Evolutionary conservation across 1,140 invertebrate genomes (phyloP), one percentile per base, ranked within the genome.

Genomic region (Conus betulinus): DNA sequence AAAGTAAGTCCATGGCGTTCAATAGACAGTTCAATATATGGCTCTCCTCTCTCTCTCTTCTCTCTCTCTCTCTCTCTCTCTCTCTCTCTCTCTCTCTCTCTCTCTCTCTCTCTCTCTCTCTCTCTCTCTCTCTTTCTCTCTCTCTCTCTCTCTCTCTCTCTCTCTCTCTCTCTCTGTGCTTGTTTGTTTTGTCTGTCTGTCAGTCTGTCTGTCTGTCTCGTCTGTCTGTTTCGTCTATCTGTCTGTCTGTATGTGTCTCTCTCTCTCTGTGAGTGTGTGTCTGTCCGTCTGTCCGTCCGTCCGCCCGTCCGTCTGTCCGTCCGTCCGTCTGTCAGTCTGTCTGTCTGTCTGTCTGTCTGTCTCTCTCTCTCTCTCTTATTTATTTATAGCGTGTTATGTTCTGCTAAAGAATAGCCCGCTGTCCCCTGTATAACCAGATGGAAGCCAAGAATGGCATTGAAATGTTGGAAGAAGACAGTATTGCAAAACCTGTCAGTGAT

Each of bases 61-160:
- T 82, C 74, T 81, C 63, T 87, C 51, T 88, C 88, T 87, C 79
- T 83, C 76, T 89, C 76, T 90, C 83, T 85, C 87, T 88, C 57
- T 87, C 39, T 83, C 85, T 89, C 74, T 76, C 7, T 87, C 71
- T 86, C 53, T 78, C 63, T 89, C 11, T 89, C 52, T 81, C 74
- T 81, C 60, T 81, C 76, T 82, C 0, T 71, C 5, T 67, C 7
- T 71, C 63, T 85, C n/a, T 85, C 84, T 85, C n/a, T 74, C 63
- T 85, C 8, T 67, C 10, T 71, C 8, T 74, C 17, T 74, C 13
- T 74, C 71, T n/a, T 1, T 74, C 81, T 57, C n/a, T 83, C 81
- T 83, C 81, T 83, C n/a, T 83, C 81, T 83, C 81, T 83, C 10
- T 83, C 84, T 55, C 71, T 57, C 74, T 79, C 60, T 87, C 85